Conservation (phyloP, 2,888 invertebrate species). For the Mechanitis mazaeus region DNA sequence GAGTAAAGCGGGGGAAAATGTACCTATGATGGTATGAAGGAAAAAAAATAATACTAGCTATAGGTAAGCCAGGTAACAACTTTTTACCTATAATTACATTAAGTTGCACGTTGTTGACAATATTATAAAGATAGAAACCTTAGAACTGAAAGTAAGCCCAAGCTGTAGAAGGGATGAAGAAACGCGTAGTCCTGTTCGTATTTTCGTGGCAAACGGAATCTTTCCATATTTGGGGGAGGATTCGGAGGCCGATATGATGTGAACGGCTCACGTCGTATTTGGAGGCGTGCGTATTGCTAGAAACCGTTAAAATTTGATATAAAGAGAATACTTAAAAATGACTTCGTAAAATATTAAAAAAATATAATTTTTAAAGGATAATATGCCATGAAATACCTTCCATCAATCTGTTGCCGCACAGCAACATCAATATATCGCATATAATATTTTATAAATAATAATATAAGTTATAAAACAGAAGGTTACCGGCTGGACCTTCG, state of each 20-base stretch:
- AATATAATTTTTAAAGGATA: too few relatives aligned
- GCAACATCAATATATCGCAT: too few relatives aligned
- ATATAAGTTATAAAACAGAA: background rate
- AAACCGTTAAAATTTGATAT: background rate
- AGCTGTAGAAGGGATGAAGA: conserved; percentile 49
- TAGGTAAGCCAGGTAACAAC: too few relatives aligned
- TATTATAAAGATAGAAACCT: conserved; percentile 36
- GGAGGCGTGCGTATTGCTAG: conserved; percentile 46
- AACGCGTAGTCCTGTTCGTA: conserved; percentile 52
- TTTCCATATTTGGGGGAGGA: conserved; percentile 42
- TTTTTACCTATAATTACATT: background rate
- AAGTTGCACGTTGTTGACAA: background rate
- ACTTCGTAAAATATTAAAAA: too few relatives aligned
- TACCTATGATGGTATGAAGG: conserved; percentile 39
- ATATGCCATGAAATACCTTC: too few relatives aligned
- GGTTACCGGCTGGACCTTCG: conserved; percentile 46
- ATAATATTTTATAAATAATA: too few relatives aligned
- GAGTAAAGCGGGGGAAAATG: conserved; percentile 60
- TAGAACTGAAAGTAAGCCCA: conserved; percentile 54
- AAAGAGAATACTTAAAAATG: background rate
- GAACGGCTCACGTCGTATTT: conserved; percentile 41
- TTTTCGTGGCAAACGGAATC: conserved; percentile 51
- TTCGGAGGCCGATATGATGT: conserved; percentile 40
- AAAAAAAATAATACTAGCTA: too few relatives aligned
- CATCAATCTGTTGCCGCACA: too few relatives aligned